A percentile compares a stretch with the other conserved stretches of the same genome.
phyloP scores from a whole-genome alignment of 1,140 invertebrate genomes.

The Ctenoplectra terminalis region DNA sequence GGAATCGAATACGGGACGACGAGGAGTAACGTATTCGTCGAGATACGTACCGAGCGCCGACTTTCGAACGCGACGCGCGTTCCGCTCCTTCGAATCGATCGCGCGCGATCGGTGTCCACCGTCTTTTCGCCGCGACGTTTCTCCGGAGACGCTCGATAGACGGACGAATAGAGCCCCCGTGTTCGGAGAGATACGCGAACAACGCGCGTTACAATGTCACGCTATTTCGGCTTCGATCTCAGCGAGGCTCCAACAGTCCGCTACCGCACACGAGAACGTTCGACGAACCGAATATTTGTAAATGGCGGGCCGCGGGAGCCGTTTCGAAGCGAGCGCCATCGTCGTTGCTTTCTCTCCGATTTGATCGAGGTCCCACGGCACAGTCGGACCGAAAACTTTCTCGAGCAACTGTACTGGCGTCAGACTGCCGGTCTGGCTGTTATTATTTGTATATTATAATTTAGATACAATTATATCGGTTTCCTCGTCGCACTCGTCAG shows the following conservation, averaged over 20 bases:
- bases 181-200: too few species aligned
- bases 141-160: neutral
- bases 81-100: neutral
- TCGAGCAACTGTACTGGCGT: slow-evolving; percentile 81
- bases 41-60: too few species aligned
- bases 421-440: slow-evolving; percentile 81
- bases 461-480: slow-evolving; percentile 83
- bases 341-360: neutral
- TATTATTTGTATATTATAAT: slow-evolving; percentile 84
- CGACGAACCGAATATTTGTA: neutral
- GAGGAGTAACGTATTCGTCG: too few species aligned
- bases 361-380: neutral
- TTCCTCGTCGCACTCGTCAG: slow-evolving; percentile 73
- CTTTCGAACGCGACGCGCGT: neutral
- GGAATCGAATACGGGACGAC: neutral
- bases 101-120: too few species aligned
- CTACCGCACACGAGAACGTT: too few species aligned
- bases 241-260: too few species aligned
- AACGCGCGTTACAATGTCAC: neutral
- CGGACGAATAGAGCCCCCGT: too few species aligned
- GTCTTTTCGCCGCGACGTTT: too few species aligned
- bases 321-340: too few species aligned
- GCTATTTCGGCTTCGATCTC: slow-evolving; percentile 15
- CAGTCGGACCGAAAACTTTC: slow-evolving; percentile 66
- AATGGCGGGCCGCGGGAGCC: neutral